These are phyloP conservation scores for Artemia sinica DNA, from an alignment of 2,888 invertebrate species.

Conservation along the genomic window DNA sequence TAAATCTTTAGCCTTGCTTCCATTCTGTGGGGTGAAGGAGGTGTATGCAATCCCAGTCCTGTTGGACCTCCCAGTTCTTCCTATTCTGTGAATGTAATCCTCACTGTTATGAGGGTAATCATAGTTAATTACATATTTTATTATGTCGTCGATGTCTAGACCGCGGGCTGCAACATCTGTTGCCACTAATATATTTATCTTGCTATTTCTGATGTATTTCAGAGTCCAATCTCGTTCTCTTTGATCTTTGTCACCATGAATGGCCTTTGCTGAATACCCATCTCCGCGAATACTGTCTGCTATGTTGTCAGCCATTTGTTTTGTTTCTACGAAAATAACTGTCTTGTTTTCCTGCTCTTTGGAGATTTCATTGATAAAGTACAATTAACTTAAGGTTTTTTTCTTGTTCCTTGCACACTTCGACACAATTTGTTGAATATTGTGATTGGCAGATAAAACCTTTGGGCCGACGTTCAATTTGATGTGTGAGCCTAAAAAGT, in stretches of 20 bases:
- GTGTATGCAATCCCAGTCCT: slow-evolving; percentile 51
- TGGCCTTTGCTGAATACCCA: slow-evolving; percentile 57
- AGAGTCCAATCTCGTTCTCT: slow-evolving; percentile 85
- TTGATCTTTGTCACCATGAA: slow-evolving; percentile 92
- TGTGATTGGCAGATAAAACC: no score
- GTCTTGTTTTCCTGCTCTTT: no score
- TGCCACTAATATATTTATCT: slow-evolving; percentile 69
- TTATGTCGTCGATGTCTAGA: slow-evolving; percentile 53
- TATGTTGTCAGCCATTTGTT: no score
- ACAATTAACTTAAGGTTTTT: no score
- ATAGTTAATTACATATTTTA: slow-evolving; percentile 54
- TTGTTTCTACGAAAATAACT: no score
- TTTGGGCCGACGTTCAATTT: no score
- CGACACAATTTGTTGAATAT: no score
- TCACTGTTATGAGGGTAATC: slow-evolving; percentile 53
- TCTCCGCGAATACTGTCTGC: no score
- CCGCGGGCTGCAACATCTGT: slow-evolving; percentile 90
- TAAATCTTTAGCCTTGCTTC: slow-evolving; percentile 45
- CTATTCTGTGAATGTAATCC: slow-evolving; percentile 55
- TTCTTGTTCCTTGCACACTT: no score
- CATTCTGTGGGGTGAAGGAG: slow-evolving; percentile 48
- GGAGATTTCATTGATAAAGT: no score
- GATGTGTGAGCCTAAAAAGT: no score
- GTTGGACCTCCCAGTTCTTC: slow-evolving; percentile 46
- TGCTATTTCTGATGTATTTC: slow-evolving; percentile 58